Evolutionary conservation across 1,140 invertebrate species (phyloP).

Genomic region (Odontomachus brunneus): DNA sequence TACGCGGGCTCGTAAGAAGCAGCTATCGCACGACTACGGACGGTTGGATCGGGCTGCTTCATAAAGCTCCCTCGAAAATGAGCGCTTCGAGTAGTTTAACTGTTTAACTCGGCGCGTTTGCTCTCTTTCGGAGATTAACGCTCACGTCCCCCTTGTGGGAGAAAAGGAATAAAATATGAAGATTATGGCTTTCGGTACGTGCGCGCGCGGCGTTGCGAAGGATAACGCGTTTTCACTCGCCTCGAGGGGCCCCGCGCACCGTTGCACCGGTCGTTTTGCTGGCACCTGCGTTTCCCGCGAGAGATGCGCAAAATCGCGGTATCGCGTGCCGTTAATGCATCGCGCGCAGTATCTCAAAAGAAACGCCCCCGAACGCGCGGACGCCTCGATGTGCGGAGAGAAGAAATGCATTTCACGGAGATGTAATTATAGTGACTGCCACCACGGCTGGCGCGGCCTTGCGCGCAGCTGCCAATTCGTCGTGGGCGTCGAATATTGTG

Average conservation of each 20-base stretch:
- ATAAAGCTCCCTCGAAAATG: neutral
- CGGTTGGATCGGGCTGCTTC: neutral
- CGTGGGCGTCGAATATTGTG: constrained; percentile 53
- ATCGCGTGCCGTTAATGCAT: constrained; percentile 41
- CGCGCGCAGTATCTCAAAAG: neutral
- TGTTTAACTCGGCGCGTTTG: neutral
- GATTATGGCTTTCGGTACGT: neutral
- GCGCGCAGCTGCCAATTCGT: constrained; percentile 53
- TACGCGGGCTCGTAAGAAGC: neutral
- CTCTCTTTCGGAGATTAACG: neutral
- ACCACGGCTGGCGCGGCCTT: constrained; percentile 15
- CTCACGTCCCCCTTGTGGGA: neutral
- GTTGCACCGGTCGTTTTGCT: neutral
- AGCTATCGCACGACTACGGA: too few relatives aligned
- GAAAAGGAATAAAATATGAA: neutral
- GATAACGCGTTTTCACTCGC: neutral
- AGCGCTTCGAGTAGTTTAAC: neutral
- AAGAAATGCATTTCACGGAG: constrained; percentile 56
- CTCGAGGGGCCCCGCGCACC: neutral
- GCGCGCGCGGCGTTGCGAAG: neutral
- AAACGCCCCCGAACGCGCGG: constrained; percentile 1
- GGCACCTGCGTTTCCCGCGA: neutral
- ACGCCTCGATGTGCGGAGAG: neutral
- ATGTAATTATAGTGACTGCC: constrained; percentile 42
- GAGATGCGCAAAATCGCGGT: constrained; percentile 5